These are phyloP conservation scores for Arctopsyche grandis DNA, from an alignment of 1,140 invertebrate genomes.

Conservation along the genomic window DNA sequence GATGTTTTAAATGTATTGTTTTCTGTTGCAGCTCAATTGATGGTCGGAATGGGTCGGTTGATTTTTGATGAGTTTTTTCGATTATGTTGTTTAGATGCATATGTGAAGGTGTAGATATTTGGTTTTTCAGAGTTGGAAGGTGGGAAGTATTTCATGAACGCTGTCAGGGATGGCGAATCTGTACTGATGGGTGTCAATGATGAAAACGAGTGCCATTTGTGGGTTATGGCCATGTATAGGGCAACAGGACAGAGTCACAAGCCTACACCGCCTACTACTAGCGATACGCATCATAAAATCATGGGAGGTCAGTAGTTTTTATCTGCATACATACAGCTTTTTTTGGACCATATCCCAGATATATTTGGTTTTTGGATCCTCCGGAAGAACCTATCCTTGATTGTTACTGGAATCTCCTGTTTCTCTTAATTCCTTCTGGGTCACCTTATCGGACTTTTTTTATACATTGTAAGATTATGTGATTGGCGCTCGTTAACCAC, in stretches of 20 bases:
- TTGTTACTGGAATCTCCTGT: background rate
- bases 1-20: slow-evolving; percentile 45
- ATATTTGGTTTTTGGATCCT: no score
- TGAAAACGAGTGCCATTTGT: slow-evolving; percentile 97
- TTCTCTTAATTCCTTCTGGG: no score
- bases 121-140: slow-evolving; percentile 78
- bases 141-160: slow-evolving; percentile 96
- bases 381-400: no score
- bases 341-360: no score
- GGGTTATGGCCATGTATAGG: slow-evolving; percentile 99
- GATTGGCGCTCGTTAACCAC: no score
- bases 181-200: slow-evolving; percentile 97
- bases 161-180: slow-evolving; percentile 97
- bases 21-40: slow-evolving; percentile 80
- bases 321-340: no score
- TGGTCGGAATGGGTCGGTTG: slow-evolving; percentile 83
- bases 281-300: slow-evolving; percentile 71
- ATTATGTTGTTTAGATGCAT: background rate
- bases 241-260: slow-evolving; percentile 99
- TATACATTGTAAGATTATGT: no score
- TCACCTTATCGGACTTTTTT: no score
- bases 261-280: slow-evolving; percentile 91
- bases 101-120: background rate
- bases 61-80: slow-evolving; percentile 32
- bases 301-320: slow-evolving; percentile 63